Evolutionary conservation across 2,888 invertebrate genomes (phyloP), one percentile per base, ranked within the genome.

Genomic region (Trypoxylon attenuatum): DNA sequence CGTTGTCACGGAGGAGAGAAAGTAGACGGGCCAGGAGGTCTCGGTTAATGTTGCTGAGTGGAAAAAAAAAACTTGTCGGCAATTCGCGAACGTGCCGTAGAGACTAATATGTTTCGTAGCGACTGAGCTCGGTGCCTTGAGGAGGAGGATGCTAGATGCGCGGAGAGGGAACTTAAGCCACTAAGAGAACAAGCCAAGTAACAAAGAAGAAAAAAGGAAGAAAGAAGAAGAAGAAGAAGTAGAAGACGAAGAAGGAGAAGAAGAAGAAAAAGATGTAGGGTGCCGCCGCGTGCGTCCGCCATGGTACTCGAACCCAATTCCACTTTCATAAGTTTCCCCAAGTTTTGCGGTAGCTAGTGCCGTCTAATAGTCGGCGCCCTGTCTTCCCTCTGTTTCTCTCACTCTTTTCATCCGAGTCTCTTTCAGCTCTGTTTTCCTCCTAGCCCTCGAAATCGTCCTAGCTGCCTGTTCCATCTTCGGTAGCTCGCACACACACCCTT

Each of bases 31-130:
- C 41, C 58, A 62, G 61, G 59, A 46, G 68, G 65, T 77, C 58
- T 61, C 64, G 65, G 68, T 70, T 75, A 78, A 79, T 72, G 74
- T 76, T 63, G 53, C 53, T 61, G 49, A 55, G 54, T 6, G 38
- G 41, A 50, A 66, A 58, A 72, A 59, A 76, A 79, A 83, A 76
- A 80, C 71, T 81, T 73, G 59, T 66, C 72, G 57, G 70, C 79
- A 73, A 80, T 82, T 80, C 78, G 69, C 69, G 78, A 67, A 82
- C 79, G 80, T 78, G 81, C 76, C 74, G 70, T 71, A 78, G 74
- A 78, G 78, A 67, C 80, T 83, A 83, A 83, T 84, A 83, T 74
- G 81, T 84, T 82, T 78, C 79, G 76, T 71, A 76, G n/a, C n/a
- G n/a, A 78, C 80, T 80, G 69, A 33, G 19, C 49, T 50, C 59